These are phyloP conservation scores for Choloepus didactylus DNA, from an alignment of 2,797 vertebrate genomes.

Conservation along the genomic window DNA sequence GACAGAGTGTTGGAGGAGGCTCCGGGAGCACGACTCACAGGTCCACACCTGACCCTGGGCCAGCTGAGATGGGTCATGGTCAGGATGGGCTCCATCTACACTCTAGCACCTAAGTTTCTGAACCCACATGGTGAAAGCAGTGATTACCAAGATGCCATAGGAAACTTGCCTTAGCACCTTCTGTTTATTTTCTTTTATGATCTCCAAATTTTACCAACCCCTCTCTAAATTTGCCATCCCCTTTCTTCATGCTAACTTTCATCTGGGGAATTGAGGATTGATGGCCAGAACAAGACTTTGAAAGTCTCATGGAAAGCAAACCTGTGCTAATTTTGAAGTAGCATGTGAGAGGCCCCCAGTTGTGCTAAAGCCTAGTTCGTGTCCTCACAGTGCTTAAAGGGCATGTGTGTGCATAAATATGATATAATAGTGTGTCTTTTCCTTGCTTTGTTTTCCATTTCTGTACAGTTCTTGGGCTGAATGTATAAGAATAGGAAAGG, in stretches of 20 bases:
- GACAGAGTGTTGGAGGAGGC: neutral
- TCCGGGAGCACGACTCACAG: neutral
- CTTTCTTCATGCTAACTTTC: neutral
- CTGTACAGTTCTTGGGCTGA: neutral
- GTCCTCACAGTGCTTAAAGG: slow-evolving; percentile 18
- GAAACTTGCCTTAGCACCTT: neutral
- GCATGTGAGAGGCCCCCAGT: neutral
- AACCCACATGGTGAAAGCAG: neutral
- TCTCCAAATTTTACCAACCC: neutral
- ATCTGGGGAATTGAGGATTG: neutral
- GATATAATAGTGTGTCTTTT: slow-evolving; percentile 23
- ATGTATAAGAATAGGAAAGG: neutral
- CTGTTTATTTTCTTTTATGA: neutral
- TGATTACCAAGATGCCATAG: neutral
- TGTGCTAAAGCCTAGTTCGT: neutral
- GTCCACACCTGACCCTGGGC: neutral
- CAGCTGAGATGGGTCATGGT: accelerated
- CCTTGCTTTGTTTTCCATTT: neutral
- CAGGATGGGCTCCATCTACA: accelerated
- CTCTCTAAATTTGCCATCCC: neutral
- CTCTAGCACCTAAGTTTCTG: neutral
- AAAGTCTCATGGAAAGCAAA: neutral
- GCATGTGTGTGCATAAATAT: slow-evolving; percentile 67
- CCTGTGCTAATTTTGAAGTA: neutral
- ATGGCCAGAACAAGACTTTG: neutral